These are phyloP conservation scores for Harpegnathos saltator DNA, from an alignment of 1,140 invertebrate genomes.

Conservation along the genomic window DNA sequence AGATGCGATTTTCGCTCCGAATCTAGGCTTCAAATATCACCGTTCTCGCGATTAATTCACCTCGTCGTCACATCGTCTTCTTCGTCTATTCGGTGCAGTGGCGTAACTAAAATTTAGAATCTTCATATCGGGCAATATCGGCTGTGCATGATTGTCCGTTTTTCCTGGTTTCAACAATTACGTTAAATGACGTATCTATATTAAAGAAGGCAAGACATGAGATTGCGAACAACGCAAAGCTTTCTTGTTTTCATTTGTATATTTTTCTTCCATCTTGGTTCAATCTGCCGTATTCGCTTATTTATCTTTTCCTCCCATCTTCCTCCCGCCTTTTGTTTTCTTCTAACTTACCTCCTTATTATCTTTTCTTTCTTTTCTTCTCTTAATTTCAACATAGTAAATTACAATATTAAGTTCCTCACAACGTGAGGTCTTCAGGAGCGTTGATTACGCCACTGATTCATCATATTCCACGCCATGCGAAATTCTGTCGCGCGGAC, in stretches of 20 bases:
- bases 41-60: slow-evolving; percentile 61
- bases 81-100: slow-evolving; percentile 44
- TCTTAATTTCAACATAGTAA: slow-evolving; percentile 3
- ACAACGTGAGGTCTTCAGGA: not conserved
- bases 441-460: slow-evolving; percentile 40
- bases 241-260: not conserved
- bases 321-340: not conserved
- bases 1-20: slow-evolving; percentile 53
- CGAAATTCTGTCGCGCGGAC: slow-evolving; percentile 57
- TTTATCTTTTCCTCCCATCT: not conserved
- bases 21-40: slow-evolving; percentile 32
- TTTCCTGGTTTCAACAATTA: not conserved
- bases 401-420: not conserved
- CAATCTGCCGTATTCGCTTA: too few species aligned
- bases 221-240: not conserved
- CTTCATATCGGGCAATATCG: not conserved
- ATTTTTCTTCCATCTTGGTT: not conserved
- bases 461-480: slow-evolving; percentile 26
- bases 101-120: slow-evolving; percentile 36
- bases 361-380: too few species aligned
- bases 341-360: not conserved
- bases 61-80: slow-evolving; percentile 38
- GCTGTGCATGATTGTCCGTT: not conserved
- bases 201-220: not conserved
- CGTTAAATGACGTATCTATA: not conserved